Conservation (phyloP, 2,797 vertebrate genomes). For the Crenichthys baileyi region DNA sequence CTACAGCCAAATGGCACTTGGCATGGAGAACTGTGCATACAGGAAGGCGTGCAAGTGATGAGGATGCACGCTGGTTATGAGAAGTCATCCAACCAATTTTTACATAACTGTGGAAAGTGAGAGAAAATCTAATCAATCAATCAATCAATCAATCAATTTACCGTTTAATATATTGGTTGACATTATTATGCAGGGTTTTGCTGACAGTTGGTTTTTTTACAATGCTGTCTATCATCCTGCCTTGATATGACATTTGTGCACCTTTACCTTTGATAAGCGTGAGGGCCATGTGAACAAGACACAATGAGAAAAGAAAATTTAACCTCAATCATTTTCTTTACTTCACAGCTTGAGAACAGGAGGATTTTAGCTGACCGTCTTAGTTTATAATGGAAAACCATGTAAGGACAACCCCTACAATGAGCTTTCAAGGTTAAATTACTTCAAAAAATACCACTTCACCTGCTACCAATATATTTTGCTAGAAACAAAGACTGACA, state of each 20-base stretch:
- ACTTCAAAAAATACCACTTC: background rate
- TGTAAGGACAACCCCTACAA: background rate
- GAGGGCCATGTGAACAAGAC: background rate
- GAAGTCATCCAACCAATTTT: background rate
- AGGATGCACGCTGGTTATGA: background rate
- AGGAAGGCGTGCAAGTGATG: background rate
- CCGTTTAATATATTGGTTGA: background rate
- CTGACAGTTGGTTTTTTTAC: background rate
- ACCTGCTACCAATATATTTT: conserved; percentile 1
- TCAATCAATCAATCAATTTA: background rate
- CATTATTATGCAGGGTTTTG: background rate
- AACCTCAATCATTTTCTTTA: background rate
- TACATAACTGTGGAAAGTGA: background rate
- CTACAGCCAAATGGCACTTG: conserved; percentile 16
- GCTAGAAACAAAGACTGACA: background rate
- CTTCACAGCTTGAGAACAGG: background rate
- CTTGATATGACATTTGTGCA: background rate
- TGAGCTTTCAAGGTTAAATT: background rate
- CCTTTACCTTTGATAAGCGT: background rate
- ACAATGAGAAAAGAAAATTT: background rate
- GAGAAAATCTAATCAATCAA: background rate
- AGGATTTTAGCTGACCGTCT: background rate
- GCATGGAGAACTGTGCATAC: conserved; percentile 5
- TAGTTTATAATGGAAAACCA: background rate
- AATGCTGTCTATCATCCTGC: background rate